A percentile compares a stretch with the other conserved stretches of the same genome.
Evolutionary conservation across 1,140 invertebrate species (phyloP).

Genomic region (Cherax destructor): DNA sequence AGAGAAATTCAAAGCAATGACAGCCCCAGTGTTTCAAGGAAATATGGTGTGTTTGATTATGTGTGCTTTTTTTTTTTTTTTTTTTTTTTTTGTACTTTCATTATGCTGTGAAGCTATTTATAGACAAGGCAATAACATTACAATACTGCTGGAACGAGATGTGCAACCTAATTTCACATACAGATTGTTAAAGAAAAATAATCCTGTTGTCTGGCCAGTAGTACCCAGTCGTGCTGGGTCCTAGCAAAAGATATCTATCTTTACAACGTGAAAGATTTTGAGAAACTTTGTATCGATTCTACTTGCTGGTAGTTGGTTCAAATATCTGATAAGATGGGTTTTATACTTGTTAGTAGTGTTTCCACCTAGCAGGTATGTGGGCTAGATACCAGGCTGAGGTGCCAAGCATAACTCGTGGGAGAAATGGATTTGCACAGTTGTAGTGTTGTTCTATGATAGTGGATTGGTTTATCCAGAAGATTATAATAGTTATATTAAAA

Average conservation of each 20-base stretch:
- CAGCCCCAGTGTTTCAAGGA: slow-evolving; percentile 50
- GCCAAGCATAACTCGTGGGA: slow-evolving; percentile 49
- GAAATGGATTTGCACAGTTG: slow-evolving; percentile 29
- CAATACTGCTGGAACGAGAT: slow-evolving; percentile 41
- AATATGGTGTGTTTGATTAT: slow-evolving; percentile 60
- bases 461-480: slow-evolving; percentile 46
- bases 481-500: slow-evolving; percentile 56
- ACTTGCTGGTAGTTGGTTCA: slow-evolving; percentile 44
- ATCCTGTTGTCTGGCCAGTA: slow-evolving; percentile 36
- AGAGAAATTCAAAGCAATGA: slow-evolving; percentile 20
- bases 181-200: background rate
- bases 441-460: slow-evolving; percentile 55
- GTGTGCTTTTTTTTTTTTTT: slow-evolving; percentile 47
- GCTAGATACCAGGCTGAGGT: slow-evolving; percentile 52
- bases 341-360: slow-evolving; percentile 48
- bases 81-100: background rate
- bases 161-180: slow-evolving; percentile 26
- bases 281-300: slow-evolving; percentile 27
- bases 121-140: slow-evolving; percentile 55
- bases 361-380: slow-evolving; percentile 23
- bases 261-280: slow-evolving; percentile 24
- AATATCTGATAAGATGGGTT: slow-evolving; percentile 35
- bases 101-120: slow-evolving; percentile 31
- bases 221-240: slow-evolving; percentile 30
- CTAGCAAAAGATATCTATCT: slow-evolving; percentile 5